Base-by-base conservation (phyloP, 53 echinoderm and acorn worm genomes). In the Zoroaster sp. region DNA sequence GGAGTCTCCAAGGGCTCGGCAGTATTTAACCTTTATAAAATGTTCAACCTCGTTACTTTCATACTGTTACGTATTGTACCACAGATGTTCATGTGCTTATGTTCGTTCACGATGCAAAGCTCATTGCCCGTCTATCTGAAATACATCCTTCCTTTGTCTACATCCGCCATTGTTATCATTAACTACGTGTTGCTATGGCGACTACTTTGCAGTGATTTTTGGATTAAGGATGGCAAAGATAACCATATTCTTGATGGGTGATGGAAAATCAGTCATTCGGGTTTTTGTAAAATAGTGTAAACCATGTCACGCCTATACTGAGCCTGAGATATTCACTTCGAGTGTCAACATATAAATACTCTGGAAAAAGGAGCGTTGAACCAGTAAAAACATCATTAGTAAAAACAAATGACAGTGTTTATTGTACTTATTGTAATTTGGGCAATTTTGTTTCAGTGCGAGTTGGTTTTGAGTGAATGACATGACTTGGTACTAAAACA, bases 1-100 rank as follows among this genome's bases (percentile, higher is more conserved):
- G 89, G 81, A 53, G 30, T 52, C 36, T 36, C 92, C 20, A 97
- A 93, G 43, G 33, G 54, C 35, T 80, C 93, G 2, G 21, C 45
- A 5, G 12, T 75, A 36, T 97, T 79, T 51, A 35, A 34, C 18
- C 51, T 92, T 18, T 88, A 93, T 51, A 91, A 90, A 65, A 2
- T 86, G n/a, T 33, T 92, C 52, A 95, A 95, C 83, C 35, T 97
- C n/a, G 34, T 76, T 18, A 94, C 95, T 13, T 97, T 90, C 75
- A 35, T 93, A 9, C 21, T 92, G 32, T 93, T 95, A 45, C 89
- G 97, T 18, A 83, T 97, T 33, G 33, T 37, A 23, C 73, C 73
- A 15, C 35, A 81, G 20, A 15, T 89, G 43, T 89, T 41, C 81
- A 33, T 33, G 43, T 20, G 34, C 15, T 81, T 42, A 8, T 11